Percentiles rank a stretch among this genome's conserved stretches.
Evolutionary conservation across 2,797 vertebrate species (phyloP).

Genomic region (Dryobates pubescens): DNA sequence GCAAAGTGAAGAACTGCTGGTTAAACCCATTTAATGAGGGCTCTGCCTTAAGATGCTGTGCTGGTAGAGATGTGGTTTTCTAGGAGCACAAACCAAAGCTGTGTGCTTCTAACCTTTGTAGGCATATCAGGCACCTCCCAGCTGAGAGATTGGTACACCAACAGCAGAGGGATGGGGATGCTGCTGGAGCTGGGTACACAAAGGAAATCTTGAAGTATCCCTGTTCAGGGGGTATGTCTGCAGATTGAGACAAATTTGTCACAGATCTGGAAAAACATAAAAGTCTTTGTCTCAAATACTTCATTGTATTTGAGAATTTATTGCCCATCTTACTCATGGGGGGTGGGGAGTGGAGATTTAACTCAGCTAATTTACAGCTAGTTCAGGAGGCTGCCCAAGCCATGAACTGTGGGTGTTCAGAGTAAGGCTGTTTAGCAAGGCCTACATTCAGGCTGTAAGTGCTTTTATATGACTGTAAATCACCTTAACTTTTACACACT

Average conservation of each 20-base stretch:
- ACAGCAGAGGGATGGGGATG: neutral
- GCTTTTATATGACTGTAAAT: neutral
- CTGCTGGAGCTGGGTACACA: neutral
- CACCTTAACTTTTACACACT: neutral
- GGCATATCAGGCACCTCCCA: neutral
- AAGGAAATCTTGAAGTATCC: neutral
- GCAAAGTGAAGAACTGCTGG: neutral
- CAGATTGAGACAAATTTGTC: neutral
- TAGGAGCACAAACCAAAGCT: fast-evolving
- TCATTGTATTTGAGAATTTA: neutral
- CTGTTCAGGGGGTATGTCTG: neutral
- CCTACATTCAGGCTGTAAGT: neutral
- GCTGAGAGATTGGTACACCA: neutral
- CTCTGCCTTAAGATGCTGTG: neutral
- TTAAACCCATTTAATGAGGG: neutral
- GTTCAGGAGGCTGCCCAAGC: neutral
- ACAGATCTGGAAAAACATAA: neutral
- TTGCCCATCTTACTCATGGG: neutral
- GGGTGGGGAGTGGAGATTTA: neutral
- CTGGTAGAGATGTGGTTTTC: neutral
- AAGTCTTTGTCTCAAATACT: neutral
- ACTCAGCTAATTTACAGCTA: neutral
- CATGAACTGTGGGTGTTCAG: neutral
- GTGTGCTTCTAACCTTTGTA: neutral
- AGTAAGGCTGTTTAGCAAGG: neutral